Conservation (phyloP, 2,888 invertebrate species). For the Xanthia togata region DNA sequence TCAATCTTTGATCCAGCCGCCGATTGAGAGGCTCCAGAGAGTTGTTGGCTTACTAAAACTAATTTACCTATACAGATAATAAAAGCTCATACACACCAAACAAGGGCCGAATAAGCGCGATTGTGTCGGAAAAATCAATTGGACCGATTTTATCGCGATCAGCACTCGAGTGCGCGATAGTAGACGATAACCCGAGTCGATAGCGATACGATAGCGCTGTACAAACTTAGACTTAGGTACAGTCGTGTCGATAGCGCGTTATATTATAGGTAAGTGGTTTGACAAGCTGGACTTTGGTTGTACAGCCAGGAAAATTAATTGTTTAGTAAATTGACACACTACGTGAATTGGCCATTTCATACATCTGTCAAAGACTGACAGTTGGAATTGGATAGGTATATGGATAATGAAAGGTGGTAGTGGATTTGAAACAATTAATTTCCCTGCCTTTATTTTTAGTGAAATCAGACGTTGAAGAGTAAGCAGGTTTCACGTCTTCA, state of each 20-base stretch:
- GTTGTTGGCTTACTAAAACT: slow-evolving; percentile 33
- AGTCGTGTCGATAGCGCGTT: slow-evolving; percentile 55
- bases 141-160: slow-evolving; percentile 86
- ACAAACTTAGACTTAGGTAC: slow-evolving; percentile 67
- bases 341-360: background rate
- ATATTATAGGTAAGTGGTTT: slow-evolving; percentile 15
- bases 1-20: slow-evolving; percentile 2
- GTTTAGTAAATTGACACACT: background rate
- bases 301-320: background rate
- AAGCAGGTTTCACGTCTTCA: background rate
- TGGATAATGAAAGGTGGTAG: background rate
- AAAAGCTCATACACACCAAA: slow-evolving; percentile 63
- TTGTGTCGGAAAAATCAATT: slow-evolving; percentile 87
- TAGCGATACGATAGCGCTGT: slow-evolving; percentile 66
- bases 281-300: background rate
- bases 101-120: slow-evolving; percentile 68
- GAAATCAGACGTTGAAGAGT: background rate
- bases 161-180: slow-evolving; percentile 77
- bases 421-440: no score
- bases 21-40: background rate
- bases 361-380: background rate
- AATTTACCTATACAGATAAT: slow-evolving; percentile 53
- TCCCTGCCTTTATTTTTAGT: background rate
- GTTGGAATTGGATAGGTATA: background rate
- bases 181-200: slow-evolving; percentile 72